Conservation (phyloP, 2,888 invertebrate genomes). For the Parochlus steinenii region DNA sequence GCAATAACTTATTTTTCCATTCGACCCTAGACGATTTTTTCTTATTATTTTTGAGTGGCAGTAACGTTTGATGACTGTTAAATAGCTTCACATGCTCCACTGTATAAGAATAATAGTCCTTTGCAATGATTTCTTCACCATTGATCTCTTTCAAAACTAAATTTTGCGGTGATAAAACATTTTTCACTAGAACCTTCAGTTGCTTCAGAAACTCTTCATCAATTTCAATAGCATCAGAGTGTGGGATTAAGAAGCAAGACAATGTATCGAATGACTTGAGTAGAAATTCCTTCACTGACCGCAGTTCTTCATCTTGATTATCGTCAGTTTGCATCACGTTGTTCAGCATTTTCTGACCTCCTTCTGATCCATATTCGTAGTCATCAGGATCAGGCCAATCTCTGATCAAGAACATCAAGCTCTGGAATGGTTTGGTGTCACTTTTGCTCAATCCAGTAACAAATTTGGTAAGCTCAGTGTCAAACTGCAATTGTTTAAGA, state of each 20-base stretch:
- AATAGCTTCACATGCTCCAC: too few relatives aligned
- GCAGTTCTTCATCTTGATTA: slow-evolving; percentile 10
- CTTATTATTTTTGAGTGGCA: too few relatives aligned
- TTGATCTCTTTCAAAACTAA: slow-evolving; percentile 9
- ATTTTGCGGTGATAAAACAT: slow-evolving; percentile 4
- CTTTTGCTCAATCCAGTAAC: neutral
- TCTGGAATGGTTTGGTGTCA: slow-evolving; percentile 11
- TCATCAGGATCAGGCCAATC: slow-evolving; percentile 12
- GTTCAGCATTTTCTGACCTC: slow-evolving; percentile 6
- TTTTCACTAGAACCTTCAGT: slow-evolving; percentile 1
- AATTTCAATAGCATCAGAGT: slow-evolving; percentile 7
- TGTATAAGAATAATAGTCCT: slow-evolving; percentile 4
- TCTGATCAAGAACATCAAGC: slow-evolving; percentile 10
- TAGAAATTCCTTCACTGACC: slow-evolving; percentile 7
- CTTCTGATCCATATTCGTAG: slow-evolving; percentile 9
- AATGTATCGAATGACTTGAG: slow-evolving; percentile 9
- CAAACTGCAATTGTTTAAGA: slow-evolving; percentile 12
- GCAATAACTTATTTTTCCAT: too few relatives aligned
- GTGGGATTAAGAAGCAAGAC: slow-evolving; percentile 11
- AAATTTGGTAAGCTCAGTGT: slow-evolving; percentile 9
- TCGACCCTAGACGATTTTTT: too few relatives aligned
- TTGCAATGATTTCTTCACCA: slow-evolving; percentile 4
- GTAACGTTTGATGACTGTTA: too few relatives aligned
- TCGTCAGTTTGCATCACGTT: neutral
- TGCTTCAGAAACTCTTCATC: slow-evolving; percentile 10